These are phyloP conservation scores for Clivina fossor DNA, from an alignment of 2,888 invertebrate genomes.

Conservation along the genomic window DNA sequence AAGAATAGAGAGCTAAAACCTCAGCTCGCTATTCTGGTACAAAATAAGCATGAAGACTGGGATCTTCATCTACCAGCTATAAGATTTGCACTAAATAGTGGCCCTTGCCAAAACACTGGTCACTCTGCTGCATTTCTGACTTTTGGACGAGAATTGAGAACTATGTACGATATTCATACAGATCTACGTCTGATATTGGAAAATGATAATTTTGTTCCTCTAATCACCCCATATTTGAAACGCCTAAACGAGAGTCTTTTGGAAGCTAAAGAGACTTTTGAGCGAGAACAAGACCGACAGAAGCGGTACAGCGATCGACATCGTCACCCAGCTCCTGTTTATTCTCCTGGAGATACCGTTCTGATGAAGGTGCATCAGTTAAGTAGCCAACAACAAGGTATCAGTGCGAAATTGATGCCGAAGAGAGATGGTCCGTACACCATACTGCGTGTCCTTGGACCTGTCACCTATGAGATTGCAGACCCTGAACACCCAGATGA, in stretches of 20 bases:
- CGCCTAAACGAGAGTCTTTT: neutral
- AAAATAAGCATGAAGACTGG: slow-evolving; percentile 40
- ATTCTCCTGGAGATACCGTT: neutral
- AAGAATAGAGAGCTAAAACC: slow-evolving; percentile 39
- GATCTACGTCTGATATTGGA: slow-evolving; percentile 1
- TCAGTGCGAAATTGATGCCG: slow-evolving; percentile 6
- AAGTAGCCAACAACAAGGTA: neutral
- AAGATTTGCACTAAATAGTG: slow-evolving; percentile 45
- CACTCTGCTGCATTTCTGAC: slow-evolving; percentile 43
- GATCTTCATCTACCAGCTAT: slow-evolving; percentile 41
- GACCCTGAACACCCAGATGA: neutral
- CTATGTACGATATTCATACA: slow-evolving; percentile 38
- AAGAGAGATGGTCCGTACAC: slow-evolving; percentile 18
- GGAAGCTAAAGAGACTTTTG: slow-evolving; percentile 2
- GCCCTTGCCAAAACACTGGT: slow-evolving; percentile 40
- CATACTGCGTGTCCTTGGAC: neutral
- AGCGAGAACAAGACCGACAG: slow-evolving; percentile 2
- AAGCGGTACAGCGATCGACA: slow-evolving; percentile 4
- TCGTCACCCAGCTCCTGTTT: slow-evolving; percentile 8
- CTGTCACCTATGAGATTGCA: slow-evolving; percentile 5
- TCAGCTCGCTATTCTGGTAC: slow-evolving; percentile 36
- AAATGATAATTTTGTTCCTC: slow-evolving; percentile 5
- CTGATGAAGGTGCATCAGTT: neutral
- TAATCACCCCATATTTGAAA: neutral
- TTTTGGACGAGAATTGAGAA: slow-evolving; percentile 44